These are phyloP conservation scores for Stratiomys singularior DNA, from an alignment of 2,888 invertebrate genomes.

Conservation along the genomic window DNA sequence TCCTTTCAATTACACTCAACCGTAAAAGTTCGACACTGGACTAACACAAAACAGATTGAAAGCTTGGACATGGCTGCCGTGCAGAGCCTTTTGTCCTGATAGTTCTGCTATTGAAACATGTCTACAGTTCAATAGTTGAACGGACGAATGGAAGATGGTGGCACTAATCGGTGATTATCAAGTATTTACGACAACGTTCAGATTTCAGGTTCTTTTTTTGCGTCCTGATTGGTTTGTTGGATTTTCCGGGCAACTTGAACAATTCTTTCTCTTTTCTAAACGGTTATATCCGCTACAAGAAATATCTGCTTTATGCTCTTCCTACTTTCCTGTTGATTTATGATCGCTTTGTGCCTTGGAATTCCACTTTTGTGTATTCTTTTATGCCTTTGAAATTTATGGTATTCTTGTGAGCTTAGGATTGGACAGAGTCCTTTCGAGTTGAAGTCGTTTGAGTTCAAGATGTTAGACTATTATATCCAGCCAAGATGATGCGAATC, in stretches of 20 bases:
- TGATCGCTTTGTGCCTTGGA: conserved; percentile 1
- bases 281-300: neutral
- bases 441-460: neutral
- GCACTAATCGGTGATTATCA: conserved; percentile 30
- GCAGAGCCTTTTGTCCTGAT: neutral
- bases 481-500: too few relatives aligned
- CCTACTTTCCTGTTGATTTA: conserved; percentile 7
- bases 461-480: neutral
- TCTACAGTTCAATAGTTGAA: neutral
- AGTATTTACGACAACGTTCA: conserved; percentile 17
- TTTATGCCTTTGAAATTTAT: conserved; percentile 4
- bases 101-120: conserved; percentile 9
- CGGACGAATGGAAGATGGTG: neutral
- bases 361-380: neutral
- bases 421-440: neutral
- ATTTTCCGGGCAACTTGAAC: neutral
- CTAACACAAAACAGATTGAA: neutral
- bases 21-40: neutral
- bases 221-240: neutral
- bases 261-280: neutral
- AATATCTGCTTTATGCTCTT: neutral
- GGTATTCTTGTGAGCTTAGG: conserved; percentile 1
- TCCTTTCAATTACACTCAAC: conserved; percentile 34
- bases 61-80: neutral
- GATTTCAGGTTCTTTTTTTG: neutral